Base-by-base conservation (phyloP, 2,797 vertebrate species). In the Acanthopagrus latus region DNA sequence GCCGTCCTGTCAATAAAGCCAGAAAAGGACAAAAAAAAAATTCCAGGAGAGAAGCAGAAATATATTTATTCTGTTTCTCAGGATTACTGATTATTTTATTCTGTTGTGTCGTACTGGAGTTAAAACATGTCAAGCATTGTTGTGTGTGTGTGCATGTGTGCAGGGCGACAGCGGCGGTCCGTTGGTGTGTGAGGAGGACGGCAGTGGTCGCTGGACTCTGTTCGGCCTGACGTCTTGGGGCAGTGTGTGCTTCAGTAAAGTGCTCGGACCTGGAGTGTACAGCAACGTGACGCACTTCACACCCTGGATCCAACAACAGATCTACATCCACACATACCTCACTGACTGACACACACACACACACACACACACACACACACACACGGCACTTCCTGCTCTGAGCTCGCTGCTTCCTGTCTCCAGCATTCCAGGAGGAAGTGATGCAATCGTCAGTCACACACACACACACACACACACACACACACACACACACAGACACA, bases 151-250 rank as follows among this genome's bases (percentile, higher is more conserved):
- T 66, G 17, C 91, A 50, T 62, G 64, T 64, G 7, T 91, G 3
- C 92, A 99, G 98, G 98, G 98, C 0, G 98, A 99, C 95, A 99
- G 98, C 0, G 98, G 98, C 2, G 98, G 98, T 10, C 98, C 98
- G 0, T 90, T 99, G 56, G 97, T 98, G 56, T 99, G 98, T 0
- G 96, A 97, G 91, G 93, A 94, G 20, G 79, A 86, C 5, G 2
- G 88, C 5, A 2, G 88, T 4, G 81, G 80, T 0, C 96, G 71
- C 81, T 99, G 98, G 98, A 97, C 95, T 38, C 82, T 99, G 82
- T 99, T 97, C 65, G 98, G 98, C 44, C 94, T 99, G 86, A 99
- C 98, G 5, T 99, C 98, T 0, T 99, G 97, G 97, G 98, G 98
- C 71, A 97, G 97, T 0, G 96, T 99, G 56, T 99, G 98, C 90